phyloP scores from a whole-genome alignment of 2,888 invertebrate genomes.

The Mayetiola destructor region DNA sequence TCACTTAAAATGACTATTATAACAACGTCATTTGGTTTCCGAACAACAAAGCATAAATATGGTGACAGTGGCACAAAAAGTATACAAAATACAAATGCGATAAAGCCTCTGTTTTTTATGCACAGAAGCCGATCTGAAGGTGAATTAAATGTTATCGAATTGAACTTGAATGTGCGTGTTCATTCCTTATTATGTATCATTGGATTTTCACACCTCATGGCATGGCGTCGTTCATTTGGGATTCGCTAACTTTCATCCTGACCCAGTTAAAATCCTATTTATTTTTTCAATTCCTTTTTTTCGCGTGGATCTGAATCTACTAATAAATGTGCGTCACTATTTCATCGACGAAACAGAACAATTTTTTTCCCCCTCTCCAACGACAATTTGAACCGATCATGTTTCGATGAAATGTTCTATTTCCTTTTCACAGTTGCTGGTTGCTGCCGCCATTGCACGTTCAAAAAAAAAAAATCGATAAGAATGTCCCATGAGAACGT shows the following conservation, averaged over 20 bases:
- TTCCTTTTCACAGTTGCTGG: not conserved
- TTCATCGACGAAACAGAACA: not conserved
- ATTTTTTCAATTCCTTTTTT: not conserved
- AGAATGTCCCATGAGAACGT: too few species aligned
- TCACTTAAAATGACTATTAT: constrained; percentile 2
- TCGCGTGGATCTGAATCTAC: not conserved
- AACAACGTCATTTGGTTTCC: not conserved
- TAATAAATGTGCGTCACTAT: not conserved
- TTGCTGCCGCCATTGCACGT: not conserved
- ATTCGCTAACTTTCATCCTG: not conserved
- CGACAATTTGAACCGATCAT: not conserved
- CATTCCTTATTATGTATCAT: not conserved
- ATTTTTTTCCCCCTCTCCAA: too few species aligned
- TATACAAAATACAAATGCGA: not conserved
- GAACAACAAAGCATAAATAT: constrained; percentile 7
- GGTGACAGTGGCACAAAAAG: not conserved
- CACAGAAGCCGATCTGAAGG: not conserved
- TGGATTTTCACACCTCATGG: constrained; percentile 9
- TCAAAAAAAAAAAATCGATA: too few species aligned
- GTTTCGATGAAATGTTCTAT: not conserved
- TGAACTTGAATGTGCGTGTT: not conserved
- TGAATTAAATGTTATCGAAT: too few species aligned
- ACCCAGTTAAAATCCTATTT: too few species aligned
- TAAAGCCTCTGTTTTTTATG: too few species aligned
- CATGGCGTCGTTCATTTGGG: not conserved